Evolutionary conservation across 2,888 invertebrate genomes (phyloP).

Genomic region (Marasmarcha lunaedactyla): DNA sequence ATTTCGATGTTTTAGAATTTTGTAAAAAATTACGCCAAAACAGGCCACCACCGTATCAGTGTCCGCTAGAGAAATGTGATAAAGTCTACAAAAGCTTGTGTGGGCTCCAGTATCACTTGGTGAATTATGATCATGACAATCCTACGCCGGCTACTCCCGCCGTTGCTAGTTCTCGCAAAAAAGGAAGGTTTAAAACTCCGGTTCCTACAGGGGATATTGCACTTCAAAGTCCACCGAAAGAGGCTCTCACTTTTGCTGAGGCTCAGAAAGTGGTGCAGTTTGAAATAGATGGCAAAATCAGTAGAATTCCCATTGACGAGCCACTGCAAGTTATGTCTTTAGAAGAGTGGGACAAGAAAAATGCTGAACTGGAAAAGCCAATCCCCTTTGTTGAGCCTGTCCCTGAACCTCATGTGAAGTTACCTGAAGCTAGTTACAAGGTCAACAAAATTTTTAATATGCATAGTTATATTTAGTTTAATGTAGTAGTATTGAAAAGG

Average conservation of each 20-base stretch:
- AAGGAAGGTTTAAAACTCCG: constrained; percentile 68
- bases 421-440: constrained; percentile 60
- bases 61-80: constrained; percentile 87
- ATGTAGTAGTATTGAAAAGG: too few relatives aligned
- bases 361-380: constrained; percentile 54
- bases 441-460: constrained; percentile 25
- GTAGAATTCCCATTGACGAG: constrained; percentile 74
- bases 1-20: constrained; percentile 89
- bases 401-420: constrained; percentile 51
- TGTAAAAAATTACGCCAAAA: constrained; percentile 85
- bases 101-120: constrained; percentile 87
- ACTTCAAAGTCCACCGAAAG: constrained; percentile 68
- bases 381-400: constrained; percentile 49
- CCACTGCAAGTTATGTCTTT: constrained; percentile 77
- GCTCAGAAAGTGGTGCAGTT: constrained; percentile 89
- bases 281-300: constrained; percentile 84
- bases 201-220: constrained; percentile 70
- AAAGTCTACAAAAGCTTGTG: constrained; percentile 88
- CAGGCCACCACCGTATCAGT: constrained; percentile 87
- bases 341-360: constrained; percentile 73
- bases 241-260: constrained; percentile 85
- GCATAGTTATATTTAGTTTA: too few relatives aligned
- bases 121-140: constrained; percentile 87
- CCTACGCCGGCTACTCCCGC: constrained; percentile 75
- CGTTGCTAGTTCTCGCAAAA: constrained; percentile 74